Evolutionary conservation across 2,113 vertebrate species (phyloP).

Genomic region (Proteles cristata): DNA sequence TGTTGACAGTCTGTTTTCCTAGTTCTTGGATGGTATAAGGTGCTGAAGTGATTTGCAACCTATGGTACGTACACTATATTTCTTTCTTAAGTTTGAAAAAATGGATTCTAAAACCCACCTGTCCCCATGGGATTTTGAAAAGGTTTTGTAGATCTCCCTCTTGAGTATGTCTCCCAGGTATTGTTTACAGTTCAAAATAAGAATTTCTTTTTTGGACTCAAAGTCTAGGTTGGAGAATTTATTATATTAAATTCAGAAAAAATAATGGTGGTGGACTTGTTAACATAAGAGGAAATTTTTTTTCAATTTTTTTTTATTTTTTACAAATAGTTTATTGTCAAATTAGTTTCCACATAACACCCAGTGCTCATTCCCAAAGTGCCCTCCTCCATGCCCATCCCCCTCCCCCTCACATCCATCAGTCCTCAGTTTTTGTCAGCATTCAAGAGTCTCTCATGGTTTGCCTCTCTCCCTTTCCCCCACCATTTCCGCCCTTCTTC

Average conservation of each 20-base stretch:
- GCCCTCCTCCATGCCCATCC: too few relatives aligned
- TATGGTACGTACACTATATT: not conserved
- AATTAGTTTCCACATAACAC: too few relatives aligned
- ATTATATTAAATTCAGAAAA: conserved; percentile 53
- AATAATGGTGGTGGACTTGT: not conserved
- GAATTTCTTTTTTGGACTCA: conserved; percentile 39
- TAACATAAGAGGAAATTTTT: not conserved
- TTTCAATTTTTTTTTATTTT: too few relatives aligned
- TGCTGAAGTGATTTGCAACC: conserved; percentile 34
- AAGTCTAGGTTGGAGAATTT: not conserved
- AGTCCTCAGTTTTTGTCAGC: too few relatives aligned
- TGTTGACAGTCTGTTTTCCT: not conserved
- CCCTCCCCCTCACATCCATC: too few relatives aligned
- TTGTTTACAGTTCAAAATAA: conserved; percentile 27
- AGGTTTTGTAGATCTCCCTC: not conserved
- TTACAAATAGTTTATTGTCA: too few relatives aligned
- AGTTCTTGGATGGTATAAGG: not conserved
- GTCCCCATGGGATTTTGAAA: not conserved
- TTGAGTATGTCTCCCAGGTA: not conserved
- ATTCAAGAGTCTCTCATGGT: too few relatives aligned
- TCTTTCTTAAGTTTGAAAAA: conserved; percentile 57
- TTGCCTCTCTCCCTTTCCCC: too few relatives aligned
- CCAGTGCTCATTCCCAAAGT: too few relatives aligned
- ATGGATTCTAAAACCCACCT: not conserved
- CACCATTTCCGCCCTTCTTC: too few relatives aligned